These are phyloP conservation scores for Euzophera pinguis DNA, from an alignment of 2,888 invertebrate genomes.

Conservation along the genomic window DNA sequence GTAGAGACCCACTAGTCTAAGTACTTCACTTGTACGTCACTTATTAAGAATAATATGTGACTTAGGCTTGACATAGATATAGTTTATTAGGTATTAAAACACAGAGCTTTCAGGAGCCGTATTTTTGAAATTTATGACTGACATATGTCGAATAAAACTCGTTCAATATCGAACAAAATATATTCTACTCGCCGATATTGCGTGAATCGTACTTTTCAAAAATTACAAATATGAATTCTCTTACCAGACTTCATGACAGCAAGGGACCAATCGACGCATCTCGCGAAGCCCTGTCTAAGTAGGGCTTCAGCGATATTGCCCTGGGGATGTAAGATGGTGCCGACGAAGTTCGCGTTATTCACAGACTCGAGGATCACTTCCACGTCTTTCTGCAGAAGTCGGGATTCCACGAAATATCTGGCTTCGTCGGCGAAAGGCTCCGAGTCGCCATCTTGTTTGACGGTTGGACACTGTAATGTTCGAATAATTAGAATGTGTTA, in stretches of 20 bases:
- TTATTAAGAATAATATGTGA: too few relatives aligned
- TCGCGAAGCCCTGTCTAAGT: slow-evolving; percentile 93
- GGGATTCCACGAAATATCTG: slow-evolving; percentile 94
- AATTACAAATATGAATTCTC: slow-evolving; percentile 8
- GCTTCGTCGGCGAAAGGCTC: slow-evolving; percentile 93
- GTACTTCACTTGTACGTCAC: too few relatives aligned
- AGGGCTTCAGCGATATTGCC: slow-evolving; percentile 97
- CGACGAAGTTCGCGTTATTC: slow-evolving; percentile 95
- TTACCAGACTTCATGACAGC: slow-evolving; percentile 70
- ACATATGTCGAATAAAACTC: too few relatives aligned
- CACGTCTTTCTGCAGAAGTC: slow-evolving; percentile 94
- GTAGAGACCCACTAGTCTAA: too few relatives aligned
- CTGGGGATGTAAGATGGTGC: slow-evolving; percentile 94
- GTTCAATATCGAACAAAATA: too few relatives aligned
- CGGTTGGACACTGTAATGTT: slow-evolving; percentile 83
- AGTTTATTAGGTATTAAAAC: too few relatives aligned
- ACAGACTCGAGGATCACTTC: slow-evolving; percentile 94
- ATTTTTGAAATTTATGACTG: too few relatives aligned
- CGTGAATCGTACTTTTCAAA: too few relatives aligned
- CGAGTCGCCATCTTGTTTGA: slow-evolving; percentile 86
- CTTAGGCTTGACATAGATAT: too few relatives aligned
- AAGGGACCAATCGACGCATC: slow-evolving; percentile 82
- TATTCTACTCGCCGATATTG: too few relatives aligned
- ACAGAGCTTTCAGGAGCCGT: too few relatives aligned
- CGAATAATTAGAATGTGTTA: background rate